phyloP scores from a whole-genome alignment of 2,797 vertebrate genomes.

The Dallia pectoralis region DNA sequence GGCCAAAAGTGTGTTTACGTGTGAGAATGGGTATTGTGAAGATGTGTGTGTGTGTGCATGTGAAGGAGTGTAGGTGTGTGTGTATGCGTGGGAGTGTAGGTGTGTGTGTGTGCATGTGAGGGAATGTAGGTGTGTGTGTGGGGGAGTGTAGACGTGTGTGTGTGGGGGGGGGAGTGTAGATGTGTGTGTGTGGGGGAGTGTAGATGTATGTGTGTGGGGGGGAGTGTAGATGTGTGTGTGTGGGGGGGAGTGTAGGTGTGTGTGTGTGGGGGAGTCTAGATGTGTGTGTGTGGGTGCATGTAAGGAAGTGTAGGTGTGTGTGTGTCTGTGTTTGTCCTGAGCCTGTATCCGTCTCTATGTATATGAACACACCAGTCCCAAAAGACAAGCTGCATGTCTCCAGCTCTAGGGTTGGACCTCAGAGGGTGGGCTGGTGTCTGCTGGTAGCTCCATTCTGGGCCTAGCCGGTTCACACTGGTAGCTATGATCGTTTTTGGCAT shows the following conservation, averaged over 20 bases:
- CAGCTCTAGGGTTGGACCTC: no score
- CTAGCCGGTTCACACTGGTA: conserved; percentile 78
- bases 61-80: conserved; percentile 14
- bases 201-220: conserved; percentile 38
- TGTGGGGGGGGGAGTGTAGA: conserved; percentile 26
- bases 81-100: no score
- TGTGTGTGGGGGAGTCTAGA: conserved; percentile 37
- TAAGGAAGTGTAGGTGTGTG: conserved; percentile 45
- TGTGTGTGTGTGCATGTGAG: conserved; percentile 42
- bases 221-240: conserved; percentile 27
- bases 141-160: conserved; percentile 20
- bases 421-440: conserved; percentile 60
- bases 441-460: conserved; percentile 63
- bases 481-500: conserved; percentile 82
- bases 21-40: no score
- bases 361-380: conserved; percentile 43
- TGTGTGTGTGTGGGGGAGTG: conserved; percentile 33
- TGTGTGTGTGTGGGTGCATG: conserved; percentile 35
- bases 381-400: conserved; percentile 61
- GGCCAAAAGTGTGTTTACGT: conserved; percentile 55
- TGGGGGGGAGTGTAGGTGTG: conserved; percentile 15
- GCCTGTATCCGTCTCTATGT: conserved; percentile 21
- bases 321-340: conserved; percentile 57
- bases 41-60: conserved; percentile 18
- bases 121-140: conserved; percentile 41